Evolutionary conservation across 2,888 invertebrate species (phyloP).

Genomic region (Brachypalpus laphriformis): DNA sequence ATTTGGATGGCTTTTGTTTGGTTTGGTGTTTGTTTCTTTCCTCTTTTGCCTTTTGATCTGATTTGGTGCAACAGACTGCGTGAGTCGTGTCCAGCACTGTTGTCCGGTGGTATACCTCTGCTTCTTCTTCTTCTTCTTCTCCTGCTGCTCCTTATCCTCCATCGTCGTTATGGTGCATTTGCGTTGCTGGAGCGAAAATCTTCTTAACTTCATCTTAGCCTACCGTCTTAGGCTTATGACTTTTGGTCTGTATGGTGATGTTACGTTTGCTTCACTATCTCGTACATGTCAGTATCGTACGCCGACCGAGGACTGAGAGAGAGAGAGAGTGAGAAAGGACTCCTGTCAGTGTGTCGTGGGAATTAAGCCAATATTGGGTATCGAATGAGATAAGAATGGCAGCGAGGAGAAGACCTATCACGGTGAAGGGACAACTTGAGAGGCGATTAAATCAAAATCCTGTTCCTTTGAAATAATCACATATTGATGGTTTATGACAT

Average conservation of each 20-base stretch:
- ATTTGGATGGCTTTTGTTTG: constrained; percentile 59
- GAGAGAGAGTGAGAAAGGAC: constrained; percentile 37
- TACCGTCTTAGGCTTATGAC: constrained; percentile 70
- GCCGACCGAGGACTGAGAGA: not conserved
- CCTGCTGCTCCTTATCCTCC: not conserved
- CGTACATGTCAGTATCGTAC: constrained; percentile 48
- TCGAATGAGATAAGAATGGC: constrained; percentile 58
- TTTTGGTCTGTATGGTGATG: constrained; percentile 45
- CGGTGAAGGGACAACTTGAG: constrained; percentile 34
- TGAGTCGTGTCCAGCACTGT: constrained; percentile 55
- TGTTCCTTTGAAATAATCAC: constrained; percentile 60
- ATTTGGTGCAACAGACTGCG: constrained; percentile 60
- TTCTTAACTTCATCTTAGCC: constrained; percentile 71
- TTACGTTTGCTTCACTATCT: constrained; percentile 1
- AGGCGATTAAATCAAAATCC: constrained; percentile 66
- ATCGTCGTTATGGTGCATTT: constrained; percentile 48
- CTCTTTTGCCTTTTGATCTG: constrained; percentile 40
- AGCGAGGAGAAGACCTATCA: constrained; percentile 11
- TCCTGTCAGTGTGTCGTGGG: constrained; percentile 71
- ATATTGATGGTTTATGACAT: constrained; percentile 70
- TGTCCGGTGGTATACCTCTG: constrained; percentile 57
- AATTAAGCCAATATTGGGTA: constrained; percentile 74
- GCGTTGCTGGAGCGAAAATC: constrained; percentile 64
- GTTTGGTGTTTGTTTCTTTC: constrained; percentile 21
- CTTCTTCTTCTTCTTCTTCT: constrained; percentile 6